Conservation (phyloP, 2,113 vertebrate species). For the Sitta europaea region DNA sequence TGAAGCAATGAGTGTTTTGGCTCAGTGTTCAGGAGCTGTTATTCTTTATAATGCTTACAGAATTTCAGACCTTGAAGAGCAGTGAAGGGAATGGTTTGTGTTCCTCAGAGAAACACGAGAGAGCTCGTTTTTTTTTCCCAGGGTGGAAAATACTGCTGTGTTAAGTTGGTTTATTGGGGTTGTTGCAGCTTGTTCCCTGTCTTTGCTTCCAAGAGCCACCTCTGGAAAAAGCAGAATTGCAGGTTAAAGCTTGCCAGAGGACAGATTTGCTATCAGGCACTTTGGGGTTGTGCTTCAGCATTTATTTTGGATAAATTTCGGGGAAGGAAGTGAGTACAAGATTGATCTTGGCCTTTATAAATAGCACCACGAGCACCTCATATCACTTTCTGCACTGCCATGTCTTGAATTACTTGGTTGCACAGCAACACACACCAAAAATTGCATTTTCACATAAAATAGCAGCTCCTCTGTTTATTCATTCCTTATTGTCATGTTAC, state of each 20-base stretch:
- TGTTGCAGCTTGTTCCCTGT: neutral
- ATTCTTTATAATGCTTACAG: neutral
- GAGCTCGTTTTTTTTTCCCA: neutral
- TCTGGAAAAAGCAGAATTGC: neutral
- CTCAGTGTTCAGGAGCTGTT: neutral
- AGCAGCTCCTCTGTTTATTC: neutral
- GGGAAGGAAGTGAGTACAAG: neutral
- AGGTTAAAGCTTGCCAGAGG: neutral
- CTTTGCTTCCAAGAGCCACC: neutral
- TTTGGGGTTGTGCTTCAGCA: neutral
- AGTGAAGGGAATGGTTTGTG: neutral
- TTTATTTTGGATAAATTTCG: neutral
- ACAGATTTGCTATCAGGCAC: neutral
- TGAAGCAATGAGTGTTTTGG: neutral
- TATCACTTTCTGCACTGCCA: neutral
- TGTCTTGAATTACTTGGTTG: neutral
- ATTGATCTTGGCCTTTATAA: neutral
- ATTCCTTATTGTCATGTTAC: neutral
- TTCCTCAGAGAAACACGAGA: neutral
- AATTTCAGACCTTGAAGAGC: neutral
- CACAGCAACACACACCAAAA: neutral
- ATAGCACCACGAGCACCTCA: neutral
- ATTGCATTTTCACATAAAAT: neutral
- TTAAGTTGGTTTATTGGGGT: neutral
- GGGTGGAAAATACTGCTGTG: neutral